phyloP scores from a whole-genome alignment of 53 echinoderm and acorn worm genomes.

The Holothuria leucospilota region DNA sequence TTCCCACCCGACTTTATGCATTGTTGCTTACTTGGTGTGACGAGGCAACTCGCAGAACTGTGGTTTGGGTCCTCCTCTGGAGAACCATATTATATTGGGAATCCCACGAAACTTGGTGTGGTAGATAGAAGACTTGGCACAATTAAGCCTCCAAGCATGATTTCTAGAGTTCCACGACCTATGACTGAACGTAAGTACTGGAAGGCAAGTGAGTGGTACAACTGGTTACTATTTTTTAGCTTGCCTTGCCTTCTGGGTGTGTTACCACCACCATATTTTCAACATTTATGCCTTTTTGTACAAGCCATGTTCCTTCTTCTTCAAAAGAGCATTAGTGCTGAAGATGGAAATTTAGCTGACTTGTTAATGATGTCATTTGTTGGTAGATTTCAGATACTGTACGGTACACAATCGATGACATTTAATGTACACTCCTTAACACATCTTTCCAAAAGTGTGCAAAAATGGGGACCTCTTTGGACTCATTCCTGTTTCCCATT shows the following conservation, averaged over 20 bases:
- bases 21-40: conserved; percentile 50
- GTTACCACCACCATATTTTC: conserved; percentile 36
- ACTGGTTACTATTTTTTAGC: conserved; percentile 32
- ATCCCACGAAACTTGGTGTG: neutral
- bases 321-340: conserved; percentile 57
- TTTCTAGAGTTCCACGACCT: conserved; percentile 16
- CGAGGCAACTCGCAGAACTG: conserved; percentile 38
- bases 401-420: conserved; percentile 53
- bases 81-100: conserved; percentile 50
- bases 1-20: conserved; percentile 63
- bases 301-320: conserved; percentile 65
- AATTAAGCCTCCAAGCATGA: conserved; percentile 2
- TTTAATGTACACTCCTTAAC: conserved; percentile 68
- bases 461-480: conserved; percentile 68
- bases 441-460: conserved; percentile 49
- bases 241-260: conserved; percentile 61
- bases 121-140: neutral
- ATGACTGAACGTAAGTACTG: conserved; percentile 43
- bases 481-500: conserved; percentile 76
- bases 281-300: conserved; percentile 51
- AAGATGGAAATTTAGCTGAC: conserved; percentile 45
- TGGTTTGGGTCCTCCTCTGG: conserved; percentile 52
- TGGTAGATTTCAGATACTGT: conserved; percentile 48
- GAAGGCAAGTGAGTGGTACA: conserved; percentile 60
- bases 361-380: conserved; percentile 59